Base-by-base conservation (phyloP, 2,888 invertebrate species). In the Epiblema foenella region DNA sequence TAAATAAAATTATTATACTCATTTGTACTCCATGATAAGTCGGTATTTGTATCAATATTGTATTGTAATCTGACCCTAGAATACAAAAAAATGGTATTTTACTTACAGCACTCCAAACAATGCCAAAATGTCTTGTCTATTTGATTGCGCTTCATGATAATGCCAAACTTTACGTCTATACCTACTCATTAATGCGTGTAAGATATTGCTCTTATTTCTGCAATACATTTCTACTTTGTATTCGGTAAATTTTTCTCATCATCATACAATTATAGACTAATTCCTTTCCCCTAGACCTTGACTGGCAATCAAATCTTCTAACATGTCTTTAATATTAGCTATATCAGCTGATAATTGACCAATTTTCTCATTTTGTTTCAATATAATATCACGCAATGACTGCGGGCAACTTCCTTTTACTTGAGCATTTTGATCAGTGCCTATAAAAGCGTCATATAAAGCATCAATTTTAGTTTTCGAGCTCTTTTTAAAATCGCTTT, bases 281-380 rank as follows among this genome's bases (percentile, higher is more conserved):
- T 39, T 37, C 37, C 20, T 52, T 7, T 64, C 63, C 1, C 12
- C 29, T 1, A 18, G 15, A n/a, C 3, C 52, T 39, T 52, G 37
- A n/a, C 18, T 52, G 0, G n/a, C 24, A 20, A 24, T 60, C 24
- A 52, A 77, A 74, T 75, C 74, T 77, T 74, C 68, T 70, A 75
- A 74, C 74, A 74, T 68, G 75, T 75, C 76, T 75, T 77, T 73
- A 73, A 69, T 64, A n/a, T 10, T 12, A n/a, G 37, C 37, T 11
- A 64, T 54, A 20, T 64, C 64, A 20, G 20, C 52, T n/a, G 52
- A 39, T n/a, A 64, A 24, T 54, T 64, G 64, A 24, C 39, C 24
- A 20, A 64, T 64, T n/a, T 64, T 64, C n/a, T 64, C 52, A 24
- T 52, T 39, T n/a, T 64, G 64, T 52, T 52, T 64, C 1, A 52